Conservation (phyloP, 2,113 vertebrate genomes). For the Epinephelus lanceolatus region DNA sequence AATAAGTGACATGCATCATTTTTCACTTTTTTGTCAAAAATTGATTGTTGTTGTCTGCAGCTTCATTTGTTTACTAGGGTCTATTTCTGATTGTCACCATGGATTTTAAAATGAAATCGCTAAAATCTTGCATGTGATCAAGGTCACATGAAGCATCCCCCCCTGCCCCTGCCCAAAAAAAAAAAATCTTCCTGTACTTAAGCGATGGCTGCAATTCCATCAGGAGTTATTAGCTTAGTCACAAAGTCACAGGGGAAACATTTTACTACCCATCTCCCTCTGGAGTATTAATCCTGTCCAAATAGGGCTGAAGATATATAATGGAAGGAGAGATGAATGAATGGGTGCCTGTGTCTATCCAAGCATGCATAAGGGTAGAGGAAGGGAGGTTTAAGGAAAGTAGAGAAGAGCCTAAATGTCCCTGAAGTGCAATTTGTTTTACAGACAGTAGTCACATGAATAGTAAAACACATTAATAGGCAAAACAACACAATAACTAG, state of each 20-base stretch:
- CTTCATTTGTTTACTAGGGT: not conserved
- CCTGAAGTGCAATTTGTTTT: conserved; percentile 32
- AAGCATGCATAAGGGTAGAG: conserved; percentile 12
- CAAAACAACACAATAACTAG: conserved; percentile 10
- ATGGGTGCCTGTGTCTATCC: conserved; percentile 16
- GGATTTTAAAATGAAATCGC: conserved; percentile 6
- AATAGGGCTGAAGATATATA: conserved; percentile 52
- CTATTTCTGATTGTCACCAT: not conserved
- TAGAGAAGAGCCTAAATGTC: conserved; percentile 45
- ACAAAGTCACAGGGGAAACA: conserved; percentile 48
- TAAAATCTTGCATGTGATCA: conserved; percentile 22
- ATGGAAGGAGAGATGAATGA: conserved; percentile 52
- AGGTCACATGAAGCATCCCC: conserved; percentile 5
- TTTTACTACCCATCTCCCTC: conserved; percentile 61
- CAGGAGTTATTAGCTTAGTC: conserved; percentile 59
- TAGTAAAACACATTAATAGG: not conserved
- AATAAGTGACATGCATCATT: not conserved
- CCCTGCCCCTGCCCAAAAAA: conserved; percentile 1
- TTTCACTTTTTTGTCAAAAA: conserved; percentile 9
- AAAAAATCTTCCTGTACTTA: not conserved
- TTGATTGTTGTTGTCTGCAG: not conserved
- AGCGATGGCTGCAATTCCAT: conserved; percentile 40
- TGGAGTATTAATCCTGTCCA: conserved; percentile 69
- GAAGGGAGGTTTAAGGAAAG: conserved; percentile 2
- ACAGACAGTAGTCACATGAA: conserved; percentile 18